phyloP scores from a whole-genome alignment of 2,113 vertebrate genomes.

The Spizaetus ornatus region DNA sequence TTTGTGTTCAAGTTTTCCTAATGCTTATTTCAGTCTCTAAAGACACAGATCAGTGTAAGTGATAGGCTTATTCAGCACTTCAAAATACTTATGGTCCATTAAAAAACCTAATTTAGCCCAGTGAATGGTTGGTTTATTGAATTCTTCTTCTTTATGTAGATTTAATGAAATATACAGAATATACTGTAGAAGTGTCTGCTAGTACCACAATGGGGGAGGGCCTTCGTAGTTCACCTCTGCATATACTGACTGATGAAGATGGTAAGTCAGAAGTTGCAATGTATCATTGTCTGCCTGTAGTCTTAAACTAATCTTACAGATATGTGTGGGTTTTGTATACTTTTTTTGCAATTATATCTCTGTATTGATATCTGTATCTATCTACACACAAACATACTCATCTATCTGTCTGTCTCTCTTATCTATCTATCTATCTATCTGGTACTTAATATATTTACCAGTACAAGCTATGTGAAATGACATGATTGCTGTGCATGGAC shows the following conservation, averaged over 20 bases:
- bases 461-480: background rate
- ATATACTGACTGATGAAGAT: slow-evolving; percentile 75
- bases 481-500: background rate
- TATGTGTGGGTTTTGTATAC: background rate
- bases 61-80: background rate
- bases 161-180: slow-evolving; percentile 75
- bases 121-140: background rate
- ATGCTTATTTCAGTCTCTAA: background rate
- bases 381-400: background rate
- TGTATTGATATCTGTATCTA: background rate
- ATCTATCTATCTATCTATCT: background rate
- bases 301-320: background rate
- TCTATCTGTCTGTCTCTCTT: background rate
- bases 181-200: slow-evolving; percentile 73
- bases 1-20: background rate
- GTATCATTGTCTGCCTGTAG: background rate
- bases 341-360: background rate
- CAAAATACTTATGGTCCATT: background rate
- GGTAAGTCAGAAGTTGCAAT: slow-evolving; percentile 62
- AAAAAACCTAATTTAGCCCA: background rate
- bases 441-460: background rate
- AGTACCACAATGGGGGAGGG: slow-evolving; percentile 76
- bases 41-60: background rate
- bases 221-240: slow-evolving; percentile 59
- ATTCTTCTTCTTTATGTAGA: slow-evolving; percentile 53